Evolutionary conservation across 2,888 invertebrate genomes (phyloP).

Genomic region (Platycheirus albimanus): DNA sequence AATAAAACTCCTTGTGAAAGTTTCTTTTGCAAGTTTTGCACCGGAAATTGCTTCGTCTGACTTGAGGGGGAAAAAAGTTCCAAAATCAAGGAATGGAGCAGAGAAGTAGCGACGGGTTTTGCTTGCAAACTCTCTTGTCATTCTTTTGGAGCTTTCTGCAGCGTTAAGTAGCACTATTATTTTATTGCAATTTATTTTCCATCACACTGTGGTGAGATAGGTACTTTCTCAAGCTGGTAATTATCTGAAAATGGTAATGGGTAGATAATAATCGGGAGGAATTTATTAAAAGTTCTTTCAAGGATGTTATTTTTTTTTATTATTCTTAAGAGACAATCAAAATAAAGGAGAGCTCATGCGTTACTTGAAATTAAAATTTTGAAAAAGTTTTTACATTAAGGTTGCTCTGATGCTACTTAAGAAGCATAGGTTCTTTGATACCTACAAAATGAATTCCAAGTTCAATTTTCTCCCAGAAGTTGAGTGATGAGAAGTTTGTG

Average conservation of each 20-base stretch:
- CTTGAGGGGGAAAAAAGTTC: conserved; percentile 48
- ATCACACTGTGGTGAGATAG: conserved; percentile 48
- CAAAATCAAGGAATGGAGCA: not conserved
- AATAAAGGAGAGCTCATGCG: not conserved
- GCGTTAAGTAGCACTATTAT: conserved; percentile 73
- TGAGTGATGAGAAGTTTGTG: too few species aligned
- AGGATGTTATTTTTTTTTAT: conserved; percentile 12
- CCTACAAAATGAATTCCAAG: too few species aligned
- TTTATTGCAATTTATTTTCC: conserved; percentile 69
- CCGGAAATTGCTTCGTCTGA: conserved; percentile 73
- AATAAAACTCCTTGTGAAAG: conserved; percentile 71
- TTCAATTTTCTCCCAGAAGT: too few species aligned
- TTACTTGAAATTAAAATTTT: not conserved
- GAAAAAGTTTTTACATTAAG: not conserved
- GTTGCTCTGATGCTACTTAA: too few species aligned
- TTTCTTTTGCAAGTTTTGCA: conserved; percentile 73
- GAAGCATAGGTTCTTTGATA: too few species aligned
- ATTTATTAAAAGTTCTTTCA: conserved; percentile 48
- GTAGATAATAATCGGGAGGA: conserved; percentile 52
- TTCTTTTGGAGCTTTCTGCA: conserved; percentile 57
- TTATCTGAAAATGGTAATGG: conserved; percentile 72
- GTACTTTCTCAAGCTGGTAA: conserved; percentile 61
- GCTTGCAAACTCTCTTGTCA: conserved; percentile 66
- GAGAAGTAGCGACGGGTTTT: conserved; percentile 32
- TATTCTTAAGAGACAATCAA: not conserved